A percentile compares a stretch with the other conserved stretches of the same genome.
phyloP scores from a whole-genome alignment of 2,888 invertebrate genomes.

The Pimpla rufipes region DNA sequence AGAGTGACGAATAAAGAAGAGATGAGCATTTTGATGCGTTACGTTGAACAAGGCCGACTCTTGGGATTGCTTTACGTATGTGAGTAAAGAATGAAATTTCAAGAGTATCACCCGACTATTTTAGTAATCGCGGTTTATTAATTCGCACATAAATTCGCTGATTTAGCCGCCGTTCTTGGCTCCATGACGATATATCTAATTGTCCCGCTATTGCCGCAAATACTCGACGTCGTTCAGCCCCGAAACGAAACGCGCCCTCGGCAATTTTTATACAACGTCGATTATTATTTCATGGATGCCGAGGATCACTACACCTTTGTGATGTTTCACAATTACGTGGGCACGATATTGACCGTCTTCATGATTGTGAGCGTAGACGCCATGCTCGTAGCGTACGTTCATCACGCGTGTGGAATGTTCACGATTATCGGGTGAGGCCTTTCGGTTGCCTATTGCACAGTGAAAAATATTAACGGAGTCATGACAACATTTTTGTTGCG shows the following conservation, averaged over 20 bases:
- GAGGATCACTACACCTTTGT: slow-evolving; percentile 62
- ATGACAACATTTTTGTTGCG: too few relatives aligned
- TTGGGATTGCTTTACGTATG: too few relatives aligned
- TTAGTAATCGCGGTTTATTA: too few relatives aligned
- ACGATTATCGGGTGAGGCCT: slow-evolving; percentile 62
- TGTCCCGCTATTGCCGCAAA: slow-evolving; percentile 62
- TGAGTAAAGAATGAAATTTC: too few relatives aligned
- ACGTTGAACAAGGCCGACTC: too few relatives aligned
- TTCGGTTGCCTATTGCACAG: slow-evolving; percentile 4
- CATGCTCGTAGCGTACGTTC: slow-evolving; percentile 62
- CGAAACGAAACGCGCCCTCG: slow-evolving; percentile 64
- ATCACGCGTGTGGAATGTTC: slow-evolving; percentile 68
- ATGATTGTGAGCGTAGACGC: slow-evolving; percentile 52
- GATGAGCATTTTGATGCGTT: too few relatives aligned
- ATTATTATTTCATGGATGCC: slow-evolving; percentile 61
- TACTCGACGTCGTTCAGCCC: slow-evolving; percentile 63
- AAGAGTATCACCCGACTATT: too few relatives aligned
- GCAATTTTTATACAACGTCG: slow-evolving; percentile 64
- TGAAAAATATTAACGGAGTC: too few relatives aligned
- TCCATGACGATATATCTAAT: slow-evolving; percentile 48
- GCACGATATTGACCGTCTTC: slow-evolving; percentile 52
- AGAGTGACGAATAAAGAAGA: slow-evolving; percentile 36
- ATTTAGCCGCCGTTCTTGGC: too few relatives aligned
- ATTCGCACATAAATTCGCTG: too few relatives aligned
- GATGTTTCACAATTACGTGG: slow-evolving; percentile 64